Evolutionary conservation across 2,888 invertebrate species (phyloP).

Genomic region (Tubiluchus corallicola): DNA sequence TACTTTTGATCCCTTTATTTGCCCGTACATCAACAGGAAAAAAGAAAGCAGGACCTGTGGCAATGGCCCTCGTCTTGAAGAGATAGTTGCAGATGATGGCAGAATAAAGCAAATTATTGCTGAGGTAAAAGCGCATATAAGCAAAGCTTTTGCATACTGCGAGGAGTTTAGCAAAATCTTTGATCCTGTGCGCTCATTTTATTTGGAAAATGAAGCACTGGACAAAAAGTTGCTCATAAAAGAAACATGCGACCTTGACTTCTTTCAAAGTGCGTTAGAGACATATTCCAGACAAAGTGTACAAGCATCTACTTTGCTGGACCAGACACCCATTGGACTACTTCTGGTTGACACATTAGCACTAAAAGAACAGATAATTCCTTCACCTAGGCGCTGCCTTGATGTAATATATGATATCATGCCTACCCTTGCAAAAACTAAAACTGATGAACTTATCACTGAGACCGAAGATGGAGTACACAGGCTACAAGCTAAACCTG

Average conservation of each 20-base stretch:
- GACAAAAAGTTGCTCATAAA: constrained; percentile 41
- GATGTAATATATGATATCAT: constrained; percentile 38
- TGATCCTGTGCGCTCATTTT: constrained; percentile 44
- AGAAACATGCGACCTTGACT: constrained; percentile 38
- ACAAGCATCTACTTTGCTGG: constrained; percentile 43
- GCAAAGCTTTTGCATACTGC: constrained; percentile 42
- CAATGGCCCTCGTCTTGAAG: constrained; percentile 47
- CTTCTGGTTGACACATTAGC: constrained; percentile 46
- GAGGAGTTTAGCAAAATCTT: constrained; percentile 45
- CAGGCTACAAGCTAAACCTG: constrained; percentile 45
- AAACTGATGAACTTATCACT: constrained; percentile 31
- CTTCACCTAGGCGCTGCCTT: constrained; percentile 49
- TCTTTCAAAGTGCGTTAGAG: constrained; percentile 45
- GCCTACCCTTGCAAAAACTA: constrained; percentile 19
- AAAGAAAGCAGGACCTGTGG: constrained; percentile 56
- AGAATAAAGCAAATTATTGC: constrained; percentile 36
- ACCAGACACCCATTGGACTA: constrained; percentile 50
- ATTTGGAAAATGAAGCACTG: constrained; percentile 45
- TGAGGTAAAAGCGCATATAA: constrained; percentile 39
- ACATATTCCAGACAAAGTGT: constrained; percentile 49
- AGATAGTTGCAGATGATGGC: constrained; percentile 48
- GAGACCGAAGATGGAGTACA: constrained; percentile 44
- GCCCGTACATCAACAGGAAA: constrained; percentile 63
- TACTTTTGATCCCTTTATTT: constrained; percentile 47
- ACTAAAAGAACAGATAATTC: constrained; percentile 49